phyloP scores from a whole-genome alignment of 2,113 vertebrate genomes.

The Mesitornis unicolor region DNA sequence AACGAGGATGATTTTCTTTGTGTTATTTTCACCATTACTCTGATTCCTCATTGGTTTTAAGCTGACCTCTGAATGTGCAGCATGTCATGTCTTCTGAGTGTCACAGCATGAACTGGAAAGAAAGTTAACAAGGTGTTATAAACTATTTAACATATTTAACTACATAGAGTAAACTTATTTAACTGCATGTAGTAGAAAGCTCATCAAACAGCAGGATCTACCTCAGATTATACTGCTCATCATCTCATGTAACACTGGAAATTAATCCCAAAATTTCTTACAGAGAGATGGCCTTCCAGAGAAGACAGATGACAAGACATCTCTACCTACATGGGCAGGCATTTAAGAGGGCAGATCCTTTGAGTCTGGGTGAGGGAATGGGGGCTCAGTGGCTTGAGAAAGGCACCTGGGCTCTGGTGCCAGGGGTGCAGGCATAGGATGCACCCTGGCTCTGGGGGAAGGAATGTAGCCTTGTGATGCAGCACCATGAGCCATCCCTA shows the following conservation, averaged over 20 bases:
- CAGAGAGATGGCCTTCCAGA: not conserved
- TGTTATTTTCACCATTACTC: not conserved
- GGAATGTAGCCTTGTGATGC: not conserved
- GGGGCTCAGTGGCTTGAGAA: not conserved
- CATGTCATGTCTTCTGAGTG: not conserved
- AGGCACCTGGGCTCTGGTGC: not conserved
- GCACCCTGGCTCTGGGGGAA: accelerated
- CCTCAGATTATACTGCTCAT: not conserved
- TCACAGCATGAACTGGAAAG: not conserved
- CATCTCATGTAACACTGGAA: not conserved
- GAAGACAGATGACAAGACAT: accelerated
- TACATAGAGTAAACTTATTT: not conserved
- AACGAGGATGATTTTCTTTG: not conserved
- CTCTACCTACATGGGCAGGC: accelerated
- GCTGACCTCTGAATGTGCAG: accelerated
- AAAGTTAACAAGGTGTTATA: not conserved
- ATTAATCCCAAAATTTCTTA: not conserved
- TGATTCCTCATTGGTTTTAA: not conserved
- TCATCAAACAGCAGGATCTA: not conserved
- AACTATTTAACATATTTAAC: not conserved
- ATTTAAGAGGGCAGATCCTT: not conserved
- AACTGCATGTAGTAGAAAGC: not conserved
- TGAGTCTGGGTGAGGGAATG: not conserved
- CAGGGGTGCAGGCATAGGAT: not conserved
- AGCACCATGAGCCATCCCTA: not conserved